A percentile compares a stretch with the other conserved stretches of the same genome.
Conservation (phyloP, 2,797 vertebrate genomes). For the Pterois miles region DNA sequence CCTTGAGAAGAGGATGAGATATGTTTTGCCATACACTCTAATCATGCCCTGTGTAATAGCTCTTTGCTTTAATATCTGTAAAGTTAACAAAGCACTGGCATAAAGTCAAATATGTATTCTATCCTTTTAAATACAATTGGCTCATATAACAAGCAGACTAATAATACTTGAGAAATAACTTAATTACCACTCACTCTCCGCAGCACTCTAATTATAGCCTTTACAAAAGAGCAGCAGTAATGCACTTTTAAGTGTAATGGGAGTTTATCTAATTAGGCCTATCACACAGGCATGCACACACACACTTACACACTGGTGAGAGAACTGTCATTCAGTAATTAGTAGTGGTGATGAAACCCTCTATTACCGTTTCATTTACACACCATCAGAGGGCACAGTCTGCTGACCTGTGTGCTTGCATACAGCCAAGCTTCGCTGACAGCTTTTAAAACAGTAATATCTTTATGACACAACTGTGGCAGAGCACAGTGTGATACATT, state of each 20-base stretch:
- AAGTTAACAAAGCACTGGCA: constrained; percentile 53
- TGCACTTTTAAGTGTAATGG: constrained; percentile 80
- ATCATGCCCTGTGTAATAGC: constrained; percentile 45
- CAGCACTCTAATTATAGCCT: constrained; percentile 73
- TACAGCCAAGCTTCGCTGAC: constrained; percentile 28
- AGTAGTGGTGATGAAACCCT: constrained; percentile 70
- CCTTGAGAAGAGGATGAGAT: constrained; percentile 23
- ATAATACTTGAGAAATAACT: constrained; percentile 77
- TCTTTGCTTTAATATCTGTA: constrained; percentile 57
- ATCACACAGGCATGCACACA: constrained; percentile 39
- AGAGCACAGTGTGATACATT: constrained; percentile 33
- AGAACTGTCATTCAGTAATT: constrained; percentile 73
- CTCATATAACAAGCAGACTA: constrained; percentile 67
- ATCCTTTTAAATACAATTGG: constrained; percentile 55
- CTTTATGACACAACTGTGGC: constrained; percentile 33
- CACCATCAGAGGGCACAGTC: constrained; percentile 40
- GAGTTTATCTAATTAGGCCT: constrained; percentile 78
- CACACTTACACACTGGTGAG: constrained; percentile 52
- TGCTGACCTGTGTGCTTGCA: constrained; percentile 56
- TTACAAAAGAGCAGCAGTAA: constrained; percentile 79
- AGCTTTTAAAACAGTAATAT: constrained; percentile 54
- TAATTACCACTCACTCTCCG: constrained; percentile 74
- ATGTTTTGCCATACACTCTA: constrained; percentile 23
- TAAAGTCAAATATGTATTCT: constrained; percentile 64
- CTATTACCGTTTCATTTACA: constrained; percentile 72